Percentiles rank a stretch among this genome's conserved stretches.
These are phyloP conservation scores for Nyleta sp. DNA, from an alignment of 2,888 invertebrate genomes.

Conservation along the genomic window DNA sequence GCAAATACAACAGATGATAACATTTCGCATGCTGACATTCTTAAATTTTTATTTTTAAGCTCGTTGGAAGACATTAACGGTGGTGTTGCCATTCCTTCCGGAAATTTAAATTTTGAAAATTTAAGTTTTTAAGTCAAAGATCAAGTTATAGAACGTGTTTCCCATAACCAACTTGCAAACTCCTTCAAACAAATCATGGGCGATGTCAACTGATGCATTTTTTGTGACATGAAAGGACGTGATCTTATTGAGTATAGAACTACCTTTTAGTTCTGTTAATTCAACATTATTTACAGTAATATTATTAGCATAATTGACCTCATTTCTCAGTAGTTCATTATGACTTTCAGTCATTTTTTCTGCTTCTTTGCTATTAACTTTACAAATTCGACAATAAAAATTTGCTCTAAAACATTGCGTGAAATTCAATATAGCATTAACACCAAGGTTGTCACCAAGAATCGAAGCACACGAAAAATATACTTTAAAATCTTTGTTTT, in stretches of 20 bases:
- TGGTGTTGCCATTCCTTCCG: constrained; percentile 50
- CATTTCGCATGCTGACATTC: constrained; percentile 55
- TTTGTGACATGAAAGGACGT: constrained; percentile 34
- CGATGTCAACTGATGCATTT: constrained; percentile 36
- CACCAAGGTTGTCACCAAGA: constrained; percentile 31
- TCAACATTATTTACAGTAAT: too few relatives aligned
- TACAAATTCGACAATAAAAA: constrained; percentile 36
- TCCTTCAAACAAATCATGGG: constrained; percentile 43
- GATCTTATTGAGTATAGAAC: constrained; percentile 28
- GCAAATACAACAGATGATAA: constrained; percentile 25
- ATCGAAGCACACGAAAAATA: constrained; percentile 15
- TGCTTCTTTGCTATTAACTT: constrained; percentile 4
- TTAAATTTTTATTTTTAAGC: constrained; percentile 48
- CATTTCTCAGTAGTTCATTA: constrained; percentile 11
- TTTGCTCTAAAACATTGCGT: constrained; percentile 27
- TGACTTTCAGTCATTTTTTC: constrained; percentile 9
- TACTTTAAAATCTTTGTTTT: background rate
- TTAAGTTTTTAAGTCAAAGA: constrained; percentile 13
- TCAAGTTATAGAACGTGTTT: constrained; percentile 21
- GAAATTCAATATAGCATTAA: constrained; percentile 24
- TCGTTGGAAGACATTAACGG: constrained; percentile 43
- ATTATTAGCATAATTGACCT: constrained; percentile 14
- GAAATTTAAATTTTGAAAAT: constrained; percentile 16
- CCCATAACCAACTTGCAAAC: constrained; percentile 15
- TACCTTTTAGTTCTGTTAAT: constrained; percentile 9